Evolutionary conservation across 2,888 invertebrate species (phyloP).

Genomic region (Dolichopus griseipennis): DNA sequence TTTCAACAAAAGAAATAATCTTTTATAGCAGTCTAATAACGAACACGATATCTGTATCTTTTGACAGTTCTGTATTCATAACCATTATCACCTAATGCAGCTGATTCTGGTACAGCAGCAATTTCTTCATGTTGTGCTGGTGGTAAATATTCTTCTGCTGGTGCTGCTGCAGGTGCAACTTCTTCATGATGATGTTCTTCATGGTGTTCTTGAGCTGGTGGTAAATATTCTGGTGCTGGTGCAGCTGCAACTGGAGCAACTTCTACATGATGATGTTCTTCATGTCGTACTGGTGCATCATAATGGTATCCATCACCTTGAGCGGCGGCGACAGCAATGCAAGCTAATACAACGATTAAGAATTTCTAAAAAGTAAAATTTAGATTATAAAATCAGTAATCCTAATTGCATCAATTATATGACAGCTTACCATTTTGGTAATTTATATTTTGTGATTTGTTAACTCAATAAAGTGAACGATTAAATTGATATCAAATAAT

Average conservation of each 20-base stretch:
- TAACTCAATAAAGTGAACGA: too few species aligned
- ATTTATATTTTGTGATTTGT: too few species aligned
- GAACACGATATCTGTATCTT: neutral
- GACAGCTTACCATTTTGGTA: too few species aligned
- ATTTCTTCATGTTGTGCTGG: neutral
- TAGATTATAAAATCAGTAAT: too few species aligned
- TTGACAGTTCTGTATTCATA: neutral
- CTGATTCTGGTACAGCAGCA: neutral
- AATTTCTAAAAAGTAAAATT: neutral
- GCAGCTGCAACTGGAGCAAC: neutral
- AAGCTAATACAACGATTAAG: neutral
- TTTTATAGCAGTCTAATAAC: neutral
- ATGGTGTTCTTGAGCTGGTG: slow-evolving; percentile 2
- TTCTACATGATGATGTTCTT: neutral
- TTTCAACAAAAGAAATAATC: neutral
- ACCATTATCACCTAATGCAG: neutral
- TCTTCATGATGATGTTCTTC: neutral
- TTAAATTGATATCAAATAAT: too few species aligned
- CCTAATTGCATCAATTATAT: too few species aligned
- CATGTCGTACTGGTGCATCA: neutral
- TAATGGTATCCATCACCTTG: neutral
- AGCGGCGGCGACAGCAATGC: neutral
- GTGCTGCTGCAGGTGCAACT: slow-evolving; percentile 5
- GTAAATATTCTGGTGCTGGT: slow-evolving; percentile 9
- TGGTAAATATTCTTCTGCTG: slow-evolving; percentile 3